phyloP scores from a whole-genome alignment of 2,113 vertebrate species.

The Elephas maximus region DNA sequence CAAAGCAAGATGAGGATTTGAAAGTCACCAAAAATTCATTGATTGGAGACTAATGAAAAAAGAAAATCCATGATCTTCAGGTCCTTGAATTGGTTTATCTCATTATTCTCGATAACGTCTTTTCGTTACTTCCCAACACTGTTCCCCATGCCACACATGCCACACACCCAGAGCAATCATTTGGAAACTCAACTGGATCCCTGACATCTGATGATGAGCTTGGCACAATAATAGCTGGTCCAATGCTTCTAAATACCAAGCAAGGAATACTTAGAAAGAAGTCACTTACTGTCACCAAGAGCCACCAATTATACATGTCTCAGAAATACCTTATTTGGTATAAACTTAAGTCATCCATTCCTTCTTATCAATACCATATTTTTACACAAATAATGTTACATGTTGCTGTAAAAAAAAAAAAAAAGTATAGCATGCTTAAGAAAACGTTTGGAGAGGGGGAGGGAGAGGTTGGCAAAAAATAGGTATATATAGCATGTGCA shows the following conservation, averaged over 20 bases:
- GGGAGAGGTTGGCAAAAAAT: neutral
- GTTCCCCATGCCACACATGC: neutral
- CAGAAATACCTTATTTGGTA: neutral
- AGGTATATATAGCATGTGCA: neutral
- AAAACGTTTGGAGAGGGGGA: neutral
- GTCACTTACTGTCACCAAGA: neutral
- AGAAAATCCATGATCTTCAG: neutral
- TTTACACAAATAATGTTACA: neutral
- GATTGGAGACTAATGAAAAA: neutral
- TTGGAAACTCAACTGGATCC: neutral
- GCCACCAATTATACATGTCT: neutral
- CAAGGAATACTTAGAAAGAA: neutral
- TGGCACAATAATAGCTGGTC: constrained; percentile 1
- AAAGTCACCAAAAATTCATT: neutral
- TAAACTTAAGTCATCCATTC: neutral
- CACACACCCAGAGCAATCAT: neutral
- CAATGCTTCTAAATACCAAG: constrained; percentile 55
- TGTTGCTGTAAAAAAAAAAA: neutral
- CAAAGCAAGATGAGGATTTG: neutral
- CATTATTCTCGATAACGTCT: neutral
- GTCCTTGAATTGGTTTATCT: neutral
- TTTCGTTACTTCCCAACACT: constrained; percentile 6
- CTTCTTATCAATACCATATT: neutral
- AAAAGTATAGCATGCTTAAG: neutral
- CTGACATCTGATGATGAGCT: constrained; percentile 52